phyloP scores from a whole-genome alignment of 2,113 vertebrate genomes.

The Prunella fulvescens region DNA sequence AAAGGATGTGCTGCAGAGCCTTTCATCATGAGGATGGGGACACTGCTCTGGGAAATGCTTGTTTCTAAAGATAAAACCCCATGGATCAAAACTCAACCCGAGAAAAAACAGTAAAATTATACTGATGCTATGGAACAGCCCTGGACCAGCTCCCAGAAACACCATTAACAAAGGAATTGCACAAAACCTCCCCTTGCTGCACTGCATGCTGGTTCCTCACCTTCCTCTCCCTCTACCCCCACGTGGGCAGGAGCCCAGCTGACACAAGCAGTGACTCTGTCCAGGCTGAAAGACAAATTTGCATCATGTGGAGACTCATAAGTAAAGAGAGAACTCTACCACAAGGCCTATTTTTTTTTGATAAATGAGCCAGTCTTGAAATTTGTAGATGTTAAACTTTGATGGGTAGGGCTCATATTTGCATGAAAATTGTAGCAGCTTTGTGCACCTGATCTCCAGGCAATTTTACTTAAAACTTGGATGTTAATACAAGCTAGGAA shows the following conservation, averaged over 20 bases:
- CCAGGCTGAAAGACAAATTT: background rate
- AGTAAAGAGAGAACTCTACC: background rate
- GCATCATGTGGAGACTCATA: background rate
- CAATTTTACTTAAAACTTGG: background rate
- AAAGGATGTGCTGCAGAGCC: background rate
- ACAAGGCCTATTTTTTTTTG: background rate
- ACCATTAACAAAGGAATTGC: background rate
- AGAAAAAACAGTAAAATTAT: conserved; percentile 14
- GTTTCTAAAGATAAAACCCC: conserved; percentile 35
- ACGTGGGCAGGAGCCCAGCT: background rate
- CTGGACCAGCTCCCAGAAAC: conserved; percentile 20
- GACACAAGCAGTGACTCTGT: background rate
- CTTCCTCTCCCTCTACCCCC: background rate
- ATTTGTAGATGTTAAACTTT: background rate
- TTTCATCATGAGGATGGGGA: background rate
- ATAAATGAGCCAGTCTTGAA: background rate
- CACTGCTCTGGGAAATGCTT: background rate
- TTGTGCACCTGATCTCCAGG: background rate
- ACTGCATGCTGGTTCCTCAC: background rate
- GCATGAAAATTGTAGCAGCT: background rate
- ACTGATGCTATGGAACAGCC: background rate
- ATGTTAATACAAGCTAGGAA: background rate
- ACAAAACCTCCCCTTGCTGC: background rate
- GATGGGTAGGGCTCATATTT: background rate
- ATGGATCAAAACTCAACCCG: background rate